Evolutionary conservation across 2,888 invertebrate genomes (phyloP).

Genomic region (Lathronympha strigana): DNA sequence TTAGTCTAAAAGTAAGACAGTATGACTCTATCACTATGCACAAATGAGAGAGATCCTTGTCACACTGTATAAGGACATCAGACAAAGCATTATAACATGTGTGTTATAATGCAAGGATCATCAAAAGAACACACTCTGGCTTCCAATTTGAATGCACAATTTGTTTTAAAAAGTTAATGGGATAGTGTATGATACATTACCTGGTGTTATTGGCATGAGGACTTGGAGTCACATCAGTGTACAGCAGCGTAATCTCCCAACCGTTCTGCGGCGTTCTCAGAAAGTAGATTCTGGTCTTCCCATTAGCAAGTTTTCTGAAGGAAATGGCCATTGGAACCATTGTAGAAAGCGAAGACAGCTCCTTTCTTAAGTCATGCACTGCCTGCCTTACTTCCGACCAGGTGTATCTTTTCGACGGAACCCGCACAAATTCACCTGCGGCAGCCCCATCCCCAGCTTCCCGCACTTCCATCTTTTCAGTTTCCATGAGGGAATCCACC

Average conservation of each 20-base stretch:
- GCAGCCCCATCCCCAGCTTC: slow-evolving; percentile 79
- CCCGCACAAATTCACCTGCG: slow-evolving; percentile 67
- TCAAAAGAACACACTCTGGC: no score
- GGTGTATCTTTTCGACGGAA: slow-evolving; percentile 78
- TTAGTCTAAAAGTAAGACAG: no score
- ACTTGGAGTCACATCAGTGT: slow-evolving; percentile 91
- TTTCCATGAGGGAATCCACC: slow-evolving; percentile 53
- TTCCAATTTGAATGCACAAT: no score
- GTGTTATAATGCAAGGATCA: no score
- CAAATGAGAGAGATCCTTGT: no score
- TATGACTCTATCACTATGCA: no score
- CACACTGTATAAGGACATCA: no score
- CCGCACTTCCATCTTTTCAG: slow-evolving; percentile 74
- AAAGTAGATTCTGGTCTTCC: slow-evolving; percentile 94
- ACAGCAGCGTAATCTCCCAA: slow-evolving; percentile 95
- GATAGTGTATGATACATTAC: no score
- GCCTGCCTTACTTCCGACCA: slow-evolving; percentile 93
- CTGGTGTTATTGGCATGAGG: slow-evolving; percentile 81
- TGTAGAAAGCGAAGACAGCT: slow-evolving; percentile 90
- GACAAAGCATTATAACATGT: no score
- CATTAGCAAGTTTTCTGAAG: slow-evolving; percentile 91
- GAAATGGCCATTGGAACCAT: slow-evolving; percentile 93
- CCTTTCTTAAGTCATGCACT: slow-evolving; percentile 91
- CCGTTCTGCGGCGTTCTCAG: slow-evolving; percentile 94
- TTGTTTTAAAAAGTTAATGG: neutral